phyloP scores from a whole-genome alignment of 53 echinoderm and acorn worm species.

The Crossaster papposus region DNA sequence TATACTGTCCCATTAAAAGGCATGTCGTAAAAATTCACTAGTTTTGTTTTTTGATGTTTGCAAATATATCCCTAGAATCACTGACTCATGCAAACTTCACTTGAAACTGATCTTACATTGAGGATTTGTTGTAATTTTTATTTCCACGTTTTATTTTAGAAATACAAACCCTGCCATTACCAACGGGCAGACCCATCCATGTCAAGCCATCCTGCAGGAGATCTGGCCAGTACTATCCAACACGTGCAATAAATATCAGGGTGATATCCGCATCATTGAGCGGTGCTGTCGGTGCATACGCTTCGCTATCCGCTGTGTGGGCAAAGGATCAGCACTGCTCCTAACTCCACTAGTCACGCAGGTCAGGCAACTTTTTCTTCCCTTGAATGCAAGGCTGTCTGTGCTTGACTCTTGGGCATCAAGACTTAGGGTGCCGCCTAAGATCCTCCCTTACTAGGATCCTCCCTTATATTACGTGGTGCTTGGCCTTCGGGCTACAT shows the following conservation, averaged over 20 bases:
- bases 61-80: too few species aligned
- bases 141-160: constrained; percentile 51
- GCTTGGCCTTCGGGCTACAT: too few species aligned
- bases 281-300: constrained; percentile 92
- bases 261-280: constrained; percentile 86
- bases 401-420: too few species aligned
- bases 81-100: too few species aligned
- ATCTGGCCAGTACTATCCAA: constrained; percentile 94
- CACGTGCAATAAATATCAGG: constrained; percentile 81
- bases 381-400: neutral
- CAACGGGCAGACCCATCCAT: constrained; percentile 91
- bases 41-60: too few species aligned
- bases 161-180: constrained; percentile 75
- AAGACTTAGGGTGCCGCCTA: too few species aligned
- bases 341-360: constrained; percentile 88
- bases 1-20: too few species aligned
- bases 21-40: too few species aligned
- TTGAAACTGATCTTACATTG: neutral
- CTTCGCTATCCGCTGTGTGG: constrained; percentile 90
- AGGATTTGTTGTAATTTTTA: neutral
- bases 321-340: constrained; percentile 81
- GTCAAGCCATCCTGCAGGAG: constrained; percentile 80
- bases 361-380: constrained; percentile 32
- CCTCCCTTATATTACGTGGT: too few species aligned
- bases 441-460: too few species aligned